Evolutionary conservation across 2,797 vertebrate genomes (phyloP).

Genomic region (Cuniculus paca): DNA sequence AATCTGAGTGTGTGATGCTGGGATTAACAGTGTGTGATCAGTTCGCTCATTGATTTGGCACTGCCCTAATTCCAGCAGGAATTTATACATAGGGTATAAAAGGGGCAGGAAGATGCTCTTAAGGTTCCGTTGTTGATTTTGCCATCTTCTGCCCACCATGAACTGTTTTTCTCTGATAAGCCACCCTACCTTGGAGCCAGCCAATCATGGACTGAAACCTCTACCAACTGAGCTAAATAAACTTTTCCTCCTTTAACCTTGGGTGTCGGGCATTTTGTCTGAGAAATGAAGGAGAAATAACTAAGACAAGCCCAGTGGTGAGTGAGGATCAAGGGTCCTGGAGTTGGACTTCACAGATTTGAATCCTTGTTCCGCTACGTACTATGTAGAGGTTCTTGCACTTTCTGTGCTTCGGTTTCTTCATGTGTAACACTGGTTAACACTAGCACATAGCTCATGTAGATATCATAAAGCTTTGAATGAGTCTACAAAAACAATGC

Average conservation of each 20-base stretch:
- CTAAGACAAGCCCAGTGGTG: background rate
- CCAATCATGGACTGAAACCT: background rate
- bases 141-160: background rate
- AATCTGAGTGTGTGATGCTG: background rate
- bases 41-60: background rate
- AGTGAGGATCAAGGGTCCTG: background rate
- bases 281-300: background rate
- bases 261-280: background rate
- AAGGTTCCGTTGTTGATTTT: background rate
- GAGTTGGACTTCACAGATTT: background rate
- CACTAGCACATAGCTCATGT: background rate
- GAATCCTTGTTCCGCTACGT: background rate
- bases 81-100: background rate
- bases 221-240: background rate
- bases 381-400: background rate
- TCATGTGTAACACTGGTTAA: background rate
- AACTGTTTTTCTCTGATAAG: background rate
- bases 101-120: background rate
- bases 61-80: background rate
- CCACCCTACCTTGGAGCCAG: background rate
- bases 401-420: background rate
- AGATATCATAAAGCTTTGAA: background rate
- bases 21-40: background rate
- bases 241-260: background rate
- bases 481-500: background rate